These are phyloP conservation scores for Baryphthengus martii DNA, from an alignment of 2,113 vertebrate species.

Conservation along the genomic window DNA sequence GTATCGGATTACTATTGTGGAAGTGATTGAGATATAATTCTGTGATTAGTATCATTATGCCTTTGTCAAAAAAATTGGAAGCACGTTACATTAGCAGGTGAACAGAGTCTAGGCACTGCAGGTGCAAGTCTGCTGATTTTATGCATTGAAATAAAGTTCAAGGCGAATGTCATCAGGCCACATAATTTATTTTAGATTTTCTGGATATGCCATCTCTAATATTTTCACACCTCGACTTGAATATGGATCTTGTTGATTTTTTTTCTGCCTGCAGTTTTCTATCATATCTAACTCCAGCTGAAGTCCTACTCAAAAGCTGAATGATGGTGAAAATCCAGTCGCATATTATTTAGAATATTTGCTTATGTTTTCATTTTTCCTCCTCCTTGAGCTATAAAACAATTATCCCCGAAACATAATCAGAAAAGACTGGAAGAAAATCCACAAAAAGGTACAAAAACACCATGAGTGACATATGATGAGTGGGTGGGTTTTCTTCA, in stretches of 20 bases:
- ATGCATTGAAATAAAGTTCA: not conserved
- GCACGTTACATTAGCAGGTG: not conserved
- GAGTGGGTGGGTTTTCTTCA: slow-evolving; percentile 65
- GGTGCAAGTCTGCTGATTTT: not conserved
- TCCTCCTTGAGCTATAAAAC: not conserved
- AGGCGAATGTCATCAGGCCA: not conserved
- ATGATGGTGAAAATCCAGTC: not conserved
- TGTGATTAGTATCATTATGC: not conserved
- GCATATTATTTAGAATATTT: not conserved
- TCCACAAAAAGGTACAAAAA: slow-evolving; percentile 29
- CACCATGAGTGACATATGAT: slow-evolving; percentile 35
- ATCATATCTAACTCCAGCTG: not conserved
- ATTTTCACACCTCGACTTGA: not conserved
- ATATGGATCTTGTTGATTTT: not conserved
- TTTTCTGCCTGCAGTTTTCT: not conserved
- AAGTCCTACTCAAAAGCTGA: not conserved
- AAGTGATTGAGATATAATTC: not conserved
- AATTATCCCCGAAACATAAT: not conserved
- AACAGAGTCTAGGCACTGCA: not conserved
- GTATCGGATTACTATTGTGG: not conserved
- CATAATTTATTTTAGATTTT: not conserved
- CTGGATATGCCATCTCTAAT: not conserved
- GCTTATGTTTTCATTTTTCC: not conserved
- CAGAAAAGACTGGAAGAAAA: not conserved
- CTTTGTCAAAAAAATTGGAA: not conserved